Evolutionary conservation across 2,113 vertebrate species (phyloP).

Genomic region (Gallinago jamesoni): DNA sequence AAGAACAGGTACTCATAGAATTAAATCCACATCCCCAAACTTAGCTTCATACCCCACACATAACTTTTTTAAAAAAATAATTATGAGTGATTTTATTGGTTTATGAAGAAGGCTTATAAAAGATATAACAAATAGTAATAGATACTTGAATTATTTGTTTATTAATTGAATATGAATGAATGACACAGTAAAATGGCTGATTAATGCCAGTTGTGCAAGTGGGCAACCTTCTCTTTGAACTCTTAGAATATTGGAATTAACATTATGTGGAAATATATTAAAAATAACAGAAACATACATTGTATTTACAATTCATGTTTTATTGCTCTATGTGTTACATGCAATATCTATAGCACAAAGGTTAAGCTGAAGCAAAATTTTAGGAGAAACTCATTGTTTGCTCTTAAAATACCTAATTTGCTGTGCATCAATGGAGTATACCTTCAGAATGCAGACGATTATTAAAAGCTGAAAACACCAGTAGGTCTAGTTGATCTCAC

Average conservation of each 20-base stretch:
- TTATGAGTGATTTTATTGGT: not conserved
- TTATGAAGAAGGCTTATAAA: not conserved
- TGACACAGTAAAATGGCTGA: not conserved
- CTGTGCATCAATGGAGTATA: not conserved
- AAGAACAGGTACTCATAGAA: not conserved
- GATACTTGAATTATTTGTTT: not conserved
- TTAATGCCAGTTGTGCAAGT: not conserved
- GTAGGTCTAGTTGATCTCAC: not conserved
- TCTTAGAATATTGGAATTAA: not conserved
- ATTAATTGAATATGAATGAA: not conserved
- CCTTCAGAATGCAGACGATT: not conserved
- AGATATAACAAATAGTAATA: not conserved
- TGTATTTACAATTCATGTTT: not conserved
- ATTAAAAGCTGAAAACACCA: not conserved
- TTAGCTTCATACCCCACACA: not conserved
- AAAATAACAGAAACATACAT: not conserved
- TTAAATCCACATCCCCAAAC: not conserved
- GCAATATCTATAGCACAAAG: not conserved
- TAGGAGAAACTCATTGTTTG: not conserved
- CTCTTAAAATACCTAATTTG: not conserved
- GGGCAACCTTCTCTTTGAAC: not conserved
- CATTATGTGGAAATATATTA: not conserved
- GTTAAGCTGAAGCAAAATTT: not conserved
- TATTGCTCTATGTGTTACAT: not conserved
- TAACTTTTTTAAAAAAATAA: not conserved